Evolutionary conservation across 2,113 vertebrate species (phyloP).

Genomic region (Pterocles burchelli): DNA sequence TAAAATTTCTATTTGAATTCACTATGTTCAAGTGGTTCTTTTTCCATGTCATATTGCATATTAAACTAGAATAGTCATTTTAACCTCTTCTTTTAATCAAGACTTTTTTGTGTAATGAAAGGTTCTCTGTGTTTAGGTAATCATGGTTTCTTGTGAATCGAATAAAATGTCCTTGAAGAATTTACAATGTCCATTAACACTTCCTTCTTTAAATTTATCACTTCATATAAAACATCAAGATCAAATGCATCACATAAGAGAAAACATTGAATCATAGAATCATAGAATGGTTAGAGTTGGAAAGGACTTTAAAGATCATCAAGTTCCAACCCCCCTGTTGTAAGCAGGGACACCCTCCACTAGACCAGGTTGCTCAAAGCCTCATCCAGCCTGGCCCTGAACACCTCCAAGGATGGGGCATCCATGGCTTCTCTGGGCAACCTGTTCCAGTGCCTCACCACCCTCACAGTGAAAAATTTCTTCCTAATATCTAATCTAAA

Average conservation of each 20-base stretch:
- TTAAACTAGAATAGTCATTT: not conserved
- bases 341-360: too few relatives aligned
- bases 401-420: too few relatives aligned
- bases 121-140: not conserved
- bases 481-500: too few relatives aligned
- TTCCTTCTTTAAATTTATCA: not conserved
- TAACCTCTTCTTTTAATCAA: slow-evolving; percentile 5
- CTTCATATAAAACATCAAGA: not conserved
- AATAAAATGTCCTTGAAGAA: not conserved
- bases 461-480: too few relatives aligned
- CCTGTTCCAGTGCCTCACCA: too few relatives aligned
- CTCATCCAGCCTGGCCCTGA: too few relatives aligned
- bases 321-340: too few relatives aligned
- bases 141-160: not conserved
- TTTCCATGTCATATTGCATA: not conserved
- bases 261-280: not conserved
- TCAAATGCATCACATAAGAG: not conserved
- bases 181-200: not conserved
- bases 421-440: too few relatives aligned
- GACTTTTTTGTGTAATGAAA: not conserved
- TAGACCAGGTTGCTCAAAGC: too few relatives aligned
- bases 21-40: not conserved
- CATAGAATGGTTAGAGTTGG: too few relatives aligned
- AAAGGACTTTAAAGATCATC: too few relatives aligned
- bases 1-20: not conserved